Evolutionary conservation across 2,888 invertebrate genomes (phyloP).

Genomic region (Pherbina coryleti): DNA sequence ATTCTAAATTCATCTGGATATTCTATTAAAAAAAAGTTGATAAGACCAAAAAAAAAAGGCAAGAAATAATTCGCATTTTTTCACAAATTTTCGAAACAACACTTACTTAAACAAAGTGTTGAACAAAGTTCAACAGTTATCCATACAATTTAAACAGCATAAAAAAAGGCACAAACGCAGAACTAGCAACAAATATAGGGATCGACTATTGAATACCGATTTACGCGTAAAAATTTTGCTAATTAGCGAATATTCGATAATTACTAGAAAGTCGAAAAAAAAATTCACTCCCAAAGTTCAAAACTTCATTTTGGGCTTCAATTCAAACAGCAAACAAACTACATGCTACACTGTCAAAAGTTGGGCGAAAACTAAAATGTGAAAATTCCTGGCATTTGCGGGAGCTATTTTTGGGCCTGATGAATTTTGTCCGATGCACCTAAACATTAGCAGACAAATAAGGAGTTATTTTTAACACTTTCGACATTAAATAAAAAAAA

Average conservation of each 20-base stretch:
- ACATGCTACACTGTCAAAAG: conserved; percentile 12
- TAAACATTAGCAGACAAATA: neutral
- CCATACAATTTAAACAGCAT: no score
- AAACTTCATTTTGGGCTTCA: neutral
- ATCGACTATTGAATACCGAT: neutral
- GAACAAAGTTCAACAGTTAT: no score
- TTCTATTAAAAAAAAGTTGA: no score
- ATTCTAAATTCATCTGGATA: no score
- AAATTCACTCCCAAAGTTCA: neutral
- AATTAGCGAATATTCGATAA: conserved; percentile 23
- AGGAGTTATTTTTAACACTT: neutral
- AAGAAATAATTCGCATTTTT: no score
- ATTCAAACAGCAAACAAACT: neutral
- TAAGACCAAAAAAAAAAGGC: no score
- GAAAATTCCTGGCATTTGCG: neutral
- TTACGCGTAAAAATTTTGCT: neutral
- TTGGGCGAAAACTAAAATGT: conserved; percentile 14
- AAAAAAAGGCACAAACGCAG: no score
- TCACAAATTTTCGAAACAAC: no score
- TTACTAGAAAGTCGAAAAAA: neutral
- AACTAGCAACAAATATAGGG: no score
- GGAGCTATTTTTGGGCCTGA: conserved; percentile 12
- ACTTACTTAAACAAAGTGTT: no score
- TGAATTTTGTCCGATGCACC: neutral
- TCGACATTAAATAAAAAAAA: neutral